Conservation (phyloP, 2,797 vertebrate species). For the Artibeus jamaicensis region DNA sequence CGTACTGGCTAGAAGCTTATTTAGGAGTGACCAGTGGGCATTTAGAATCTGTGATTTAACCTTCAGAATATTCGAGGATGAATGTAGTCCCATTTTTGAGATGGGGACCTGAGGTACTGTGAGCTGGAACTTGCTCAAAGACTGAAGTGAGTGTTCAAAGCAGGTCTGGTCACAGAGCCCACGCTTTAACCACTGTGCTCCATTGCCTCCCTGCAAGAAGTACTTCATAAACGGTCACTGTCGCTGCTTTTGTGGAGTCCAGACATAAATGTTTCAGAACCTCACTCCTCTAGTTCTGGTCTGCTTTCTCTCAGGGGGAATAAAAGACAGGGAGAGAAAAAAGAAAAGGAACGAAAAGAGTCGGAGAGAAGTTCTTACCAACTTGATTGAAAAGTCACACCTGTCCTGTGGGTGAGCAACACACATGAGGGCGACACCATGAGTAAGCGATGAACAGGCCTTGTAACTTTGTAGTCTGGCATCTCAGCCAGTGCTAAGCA, state of each 20-base stretch:
- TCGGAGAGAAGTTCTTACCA: not conserved
- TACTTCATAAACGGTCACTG: not conserved
- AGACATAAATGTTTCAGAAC: not conserved
- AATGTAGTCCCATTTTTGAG: not conserved
- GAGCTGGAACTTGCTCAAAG: not conserved
- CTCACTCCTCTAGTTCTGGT: not conserved
- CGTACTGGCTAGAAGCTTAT: not conserved
- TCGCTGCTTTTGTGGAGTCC: not conserved
- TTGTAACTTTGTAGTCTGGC: not conserved
- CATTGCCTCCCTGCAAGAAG: not conserved
- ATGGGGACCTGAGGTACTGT: not conserved
- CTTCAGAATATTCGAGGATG: not conserved
- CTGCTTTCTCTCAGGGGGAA: not conserved
- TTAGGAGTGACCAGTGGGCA: not conserved
- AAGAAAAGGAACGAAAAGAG: not conserved
- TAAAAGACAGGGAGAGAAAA: not conserved
- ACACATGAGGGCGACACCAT: fast-evolving
- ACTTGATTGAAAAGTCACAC: not conserved
- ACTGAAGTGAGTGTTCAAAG: not conserved
- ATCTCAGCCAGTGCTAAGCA: not conserved
- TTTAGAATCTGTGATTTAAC: not conserved
- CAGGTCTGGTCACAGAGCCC: not conserved
- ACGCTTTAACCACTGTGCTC: not conserved
- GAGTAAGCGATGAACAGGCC: not conserved
- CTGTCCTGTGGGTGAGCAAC: not conserved